phyloP scores from a whole-genome alignment of 2,888 invertebrate genomes.

The Stenotaenia linearis region DNA sequence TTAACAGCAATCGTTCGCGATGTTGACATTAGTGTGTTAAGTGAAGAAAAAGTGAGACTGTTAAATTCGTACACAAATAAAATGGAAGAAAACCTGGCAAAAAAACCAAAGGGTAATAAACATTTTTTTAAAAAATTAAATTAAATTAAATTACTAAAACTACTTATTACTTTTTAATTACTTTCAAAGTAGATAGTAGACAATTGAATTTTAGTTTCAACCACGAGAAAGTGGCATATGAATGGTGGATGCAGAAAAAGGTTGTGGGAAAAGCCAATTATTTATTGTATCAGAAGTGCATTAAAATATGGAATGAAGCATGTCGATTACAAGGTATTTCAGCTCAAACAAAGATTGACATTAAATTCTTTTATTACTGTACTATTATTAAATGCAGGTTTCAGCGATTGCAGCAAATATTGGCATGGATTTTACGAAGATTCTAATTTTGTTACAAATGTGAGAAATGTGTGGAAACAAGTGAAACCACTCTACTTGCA shows the following conservation, averaged over 20 bases:
- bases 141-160: too few species aligned
- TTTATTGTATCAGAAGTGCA: background rate
- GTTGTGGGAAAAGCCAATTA: background rate
- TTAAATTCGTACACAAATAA: background rate
- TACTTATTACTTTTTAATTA: too few species aligned
- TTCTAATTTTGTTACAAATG: background rate
- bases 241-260: background rate
- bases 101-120: background rate
- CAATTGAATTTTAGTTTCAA: background rate
- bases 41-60: background rate
- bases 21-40: background rate
- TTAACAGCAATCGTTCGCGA: background rate
- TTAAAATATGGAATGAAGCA: background rate
- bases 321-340: background rate
- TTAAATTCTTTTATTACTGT: background rate
- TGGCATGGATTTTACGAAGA: conserved; percentile 61
- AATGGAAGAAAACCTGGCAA: background rate
- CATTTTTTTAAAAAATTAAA: background rate
- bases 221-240: background rate
- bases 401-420: conserved; percentile 61
- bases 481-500: conserved; percentile 67
- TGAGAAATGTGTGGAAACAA: background rate
- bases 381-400: conserved; percentile 52
- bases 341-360: background rate
- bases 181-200: background rate